These are phyloP conservation scores for Drosophila orosa DNA, from an alignment of 1,140 invertebrate species.

Conservation along the genomic window DNA sequence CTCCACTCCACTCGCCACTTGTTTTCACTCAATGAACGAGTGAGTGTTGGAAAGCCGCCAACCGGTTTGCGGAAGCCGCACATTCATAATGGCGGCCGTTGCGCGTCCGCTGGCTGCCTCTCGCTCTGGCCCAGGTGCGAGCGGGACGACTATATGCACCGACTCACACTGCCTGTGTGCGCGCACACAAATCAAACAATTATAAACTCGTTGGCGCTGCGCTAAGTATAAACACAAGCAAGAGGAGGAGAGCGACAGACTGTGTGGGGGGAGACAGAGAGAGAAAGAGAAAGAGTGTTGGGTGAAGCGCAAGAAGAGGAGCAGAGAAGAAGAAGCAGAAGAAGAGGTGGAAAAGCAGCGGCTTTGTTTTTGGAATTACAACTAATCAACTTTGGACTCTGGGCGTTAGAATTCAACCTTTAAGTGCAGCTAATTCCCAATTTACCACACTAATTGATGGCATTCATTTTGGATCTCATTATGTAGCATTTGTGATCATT, in stretches of 20 bases:
- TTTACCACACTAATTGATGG: slow-evolving; percentile 15
- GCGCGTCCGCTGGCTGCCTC: slow-evolving; percentile 15
- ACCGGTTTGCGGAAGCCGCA: slow-evolving; percentile 74
- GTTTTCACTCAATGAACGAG: slow-evolving; percentile 63
- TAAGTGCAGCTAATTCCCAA: slow-evolving; percentile 18
- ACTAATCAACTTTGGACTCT: slow-evolving; percentile 14
- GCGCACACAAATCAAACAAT: slow-evolving; percentile 74
- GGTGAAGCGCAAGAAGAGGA: background rate
- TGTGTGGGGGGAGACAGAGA: slow-evolving; percentile 49
- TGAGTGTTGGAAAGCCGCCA: slow-evolving; percentile 41
- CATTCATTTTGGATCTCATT: background rate
- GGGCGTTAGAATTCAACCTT: slow-evolving; percentile 32
- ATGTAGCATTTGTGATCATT: background rate
- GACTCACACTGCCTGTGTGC: slow-evolving; percentile 9
- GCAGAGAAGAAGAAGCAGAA: background rate
- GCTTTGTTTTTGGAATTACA: slow-evolving; percentile 14
- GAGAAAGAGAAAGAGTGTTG: background rate
- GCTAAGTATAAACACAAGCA: slow-evolving; percentile 36
- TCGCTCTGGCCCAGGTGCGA: slow-evolving; percentile 39
- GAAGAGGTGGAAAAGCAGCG: slow-evolving; percentile 1
- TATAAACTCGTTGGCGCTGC: slow-evolving; percentile 54
- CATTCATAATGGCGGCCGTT: slow-evolving; percentile 81
- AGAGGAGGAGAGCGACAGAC: slow-evolving; percentile 52
- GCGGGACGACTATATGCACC: slow-evolving; percentile 34
- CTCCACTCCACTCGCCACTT: slow-evolving; percentile 33